phyloP scores from a whole-genome alignment of 2,797 vertebrate genomes.

The Pangasius djambal region DNA sequence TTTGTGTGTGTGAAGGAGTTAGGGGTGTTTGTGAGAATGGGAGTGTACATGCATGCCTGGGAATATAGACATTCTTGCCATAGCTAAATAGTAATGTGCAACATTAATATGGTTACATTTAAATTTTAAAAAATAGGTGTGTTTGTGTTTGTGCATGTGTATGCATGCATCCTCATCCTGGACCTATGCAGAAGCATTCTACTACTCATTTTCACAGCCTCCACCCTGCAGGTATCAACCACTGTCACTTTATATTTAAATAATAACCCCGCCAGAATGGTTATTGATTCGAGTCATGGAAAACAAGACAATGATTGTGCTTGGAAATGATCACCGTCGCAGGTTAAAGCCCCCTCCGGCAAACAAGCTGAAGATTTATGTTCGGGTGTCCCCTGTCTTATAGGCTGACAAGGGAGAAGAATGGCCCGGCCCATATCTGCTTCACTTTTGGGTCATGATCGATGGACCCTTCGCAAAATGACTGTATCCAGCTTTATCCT shows the following conservation, averaged over 20 bases:
- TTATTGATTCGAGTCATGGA: constrained; percentile 60
- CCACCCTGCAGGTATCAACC: constrained; percentile 34
- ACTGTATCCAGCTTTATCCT: constrained; percentile 71
- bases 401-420: constrained; percentile 72
- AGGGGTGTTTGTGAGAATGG: background rate
- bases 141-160: background rate
- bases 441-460: constrained; percentile 75
- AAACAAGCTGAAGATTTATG: constrained; percentile 74
- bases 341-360: constrained; percentile 65
- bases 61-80: background rate
- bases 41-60: background rate
- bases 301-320: constrained; percentile 52
- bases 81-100: background rate
- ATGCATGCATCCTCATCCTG: background rate
- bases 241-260: constrained; percentile 47
- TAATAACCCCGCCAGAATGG: constrained; percentile 40
- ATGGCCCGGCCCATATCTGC: constrained; percentile 72
- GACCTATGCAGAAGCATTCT: constrained; percentile 5
- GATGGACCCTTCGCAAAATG: constrained; percentile 73
- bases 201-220: background rate
- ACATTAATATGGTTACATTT: background rate
- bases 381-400: constrained; percentile 58
- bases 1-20: background rate
- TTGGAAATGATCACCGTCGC: constrained; percentile 59
- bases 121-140: background rate